phyloP scores from a whole-genome alignment of 64 coral and sea anemone species.

The Montipora cactus region DNA sequence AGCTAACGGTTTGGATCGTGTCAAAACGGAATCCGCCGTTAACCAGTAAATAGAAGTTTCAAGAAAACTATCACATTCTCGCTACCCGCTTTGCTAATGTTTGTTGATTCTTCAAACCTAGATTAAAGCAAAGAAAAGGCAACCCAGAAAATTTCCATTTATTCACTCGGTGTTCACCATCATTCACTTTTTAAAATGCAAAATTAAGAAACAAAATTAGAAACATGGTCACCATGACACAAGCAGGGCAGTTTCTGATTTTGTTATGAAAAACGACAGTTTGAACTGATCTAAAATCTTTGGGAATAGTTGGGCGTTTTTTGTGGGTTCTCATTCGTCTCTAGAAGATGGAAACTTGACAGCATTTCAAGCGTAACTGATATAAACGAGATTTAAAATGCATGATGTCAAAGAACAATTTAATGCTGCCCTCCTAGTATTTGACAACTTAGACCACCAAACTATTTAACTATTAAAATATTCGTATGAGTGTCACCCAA shows the following conservation, averaged over 20 bases:
- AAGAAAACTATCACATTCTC: not conserved
- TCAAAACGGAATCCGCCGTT: constrained; percentile 18
- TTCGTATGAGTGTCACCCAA: constrained; percentile 32
- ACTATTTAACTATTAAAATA: constrained; percentile 64
- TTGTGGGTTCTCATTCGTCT: constrained; percentile 23
- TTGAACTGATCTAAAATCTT: not conserved
- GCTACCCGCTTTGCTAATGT: not conserved
- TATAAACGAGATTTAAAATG: constrained; percentile 18
- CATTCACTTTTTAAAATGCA: not conserved
- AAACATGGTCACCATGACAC: not conserved
- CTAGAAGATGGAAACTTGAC: constrained; percentile 18
- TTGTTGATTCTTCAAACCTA: constrained; percentile 1
- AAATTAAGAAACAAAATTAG: constrained; percentile 23
- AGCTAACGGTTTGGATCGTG: constrained; percentile 19
- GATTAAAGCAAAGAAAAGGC: not conserved
- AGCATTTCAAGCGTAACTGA: constrained; percentile 21
- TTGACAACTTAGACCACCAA: constrained; percentile 28
- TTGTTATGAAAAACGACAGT: not conserved
- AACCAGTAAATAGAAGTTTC: not conserved
- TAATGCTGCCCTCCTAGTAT: constrained; percentile 16
- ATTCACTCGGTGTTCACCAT: not conserved
- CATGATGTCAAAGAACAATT: constrained; percentile 21
- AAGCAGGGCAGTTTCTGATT: not conserved
- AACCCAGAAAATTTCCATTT: not conserved
- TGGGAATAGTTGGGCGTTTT: constrained; percentile 10